Base-by-base conservation (phyloP, 2,888 invertebrate genomes). In the Sturmia bella region DNA sequence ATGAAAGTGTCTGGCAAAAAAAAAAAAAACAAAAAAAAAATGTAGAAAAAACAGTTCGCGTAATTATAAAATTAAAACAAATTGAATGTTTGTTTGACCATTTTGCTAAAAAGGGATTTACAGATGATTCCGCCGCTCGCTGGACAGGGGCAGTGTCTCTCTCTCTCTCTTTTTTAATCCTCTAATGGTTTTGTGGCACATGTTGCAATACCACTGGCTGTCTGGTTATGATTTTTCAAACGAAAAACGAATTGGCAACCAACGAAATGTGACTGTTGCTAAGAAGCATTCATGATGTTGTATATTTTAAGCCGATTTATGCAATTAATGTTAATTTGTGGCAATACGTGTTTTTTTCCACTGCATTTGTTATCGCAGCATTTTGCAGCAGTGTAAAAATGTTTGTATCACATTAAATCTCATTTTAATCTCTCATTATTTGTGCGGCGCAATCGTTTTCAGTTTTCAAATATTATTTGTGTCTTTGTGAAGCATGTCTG, bases 291-390 rank as follows among this genome's bases (percentile, higher is more conserved):
- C 54, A 70, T 63, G 73, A 32, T 27, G 27, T 52, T 66, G 32
- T 56, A 74, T 78, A 74, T 78, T 82, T 88, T 88, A 88, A 88
- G 87, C 89, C 87, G 88, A 87, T 88, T 88, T 88, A 85, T 85
- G 85, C 86, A 88, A 88, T 89, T 88, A 89, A 75, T 70, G 86
- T 87, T 86, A 75, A 79, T 74, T 64, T 83, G 81, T 75, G 75
- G 83, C 70, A 78, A 80, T 77, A 80, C 77, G 61, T 83, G 76
- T 74, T 80, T 77, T 69, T 75, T 63, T 73, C 54, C 54, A 24
- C 64, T 57, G 66, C 74, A 66, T 50, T 57, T 48, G 59, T 43
- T 27, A 68, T 68, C 41, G 15, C 50, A 50, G 41, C 32, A 68
- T 45, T 52, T 75, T 68, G 21, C 41, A 27, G 24, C 3, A 21